Evolutionary conservation across 2,113 vertebrate species (phyloP).

Genomic region (Apistogramma diplotaenia): DNA sequence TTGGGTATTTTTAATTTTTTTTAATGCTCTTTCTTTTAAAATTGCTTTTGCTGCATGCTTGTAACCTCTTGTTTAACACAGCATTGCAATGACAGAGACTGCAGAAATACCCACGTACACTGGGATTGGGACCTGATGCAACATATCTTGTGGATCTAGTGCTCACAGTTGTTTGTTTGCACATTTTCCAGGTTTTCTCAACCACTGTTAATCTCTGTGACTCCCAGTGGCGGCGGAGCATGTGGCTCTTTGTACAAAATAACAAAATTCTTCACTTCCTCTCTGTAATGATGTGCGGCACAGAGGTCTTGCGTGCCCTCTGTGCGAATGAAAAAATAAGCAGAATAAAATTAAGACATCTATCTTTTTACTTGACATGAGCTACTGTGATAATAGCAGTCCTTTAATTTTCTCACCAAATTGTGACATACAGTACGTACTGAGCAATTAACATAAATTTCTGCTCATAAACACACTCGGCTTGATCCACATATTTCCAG

Average conservation of each 20-base stretch:
- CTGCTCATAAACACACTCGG: slow-evolving; percentile 15
- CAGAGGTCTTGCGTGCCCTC: background rate
- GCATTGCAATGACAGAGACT: background rate
- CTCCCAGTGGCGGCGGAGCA: background rate
- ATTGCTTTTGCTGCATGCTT: background rate
- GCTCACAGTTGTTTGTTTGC: background rate
- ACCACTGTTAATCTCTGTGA: background rate
- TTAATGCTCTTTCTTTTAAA: background rate
- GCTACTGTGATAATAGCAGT: background rate
- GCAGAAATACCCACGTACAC: background rate
- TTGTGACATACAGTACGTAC: slow-evolving; percentile 20
- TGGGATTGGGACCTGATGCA: background rate
- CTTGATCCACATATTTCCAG: slow-evolving; percentile 52
- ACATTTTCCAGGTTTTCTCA: background rate
- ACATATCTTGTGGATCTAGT: background rate
- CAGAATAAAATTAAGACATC: slow-evolving; percentile 1
- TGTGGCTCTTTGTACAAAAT: background rate
- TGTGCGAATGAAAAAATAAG: background rate
- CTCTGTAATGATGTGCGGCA: background rate
- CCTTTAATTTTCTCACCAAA: slow-evolving; percentile 1
- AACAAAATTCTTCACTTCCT: background rate
- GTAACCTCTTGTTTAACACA: background rate
- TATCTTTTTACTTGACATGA: background rate
- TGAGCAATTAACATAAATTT: slow-evolving; percentile 57
- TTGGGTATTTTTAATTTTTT: too few species aligned